phyloP scores from a whole-genome alignment of 2,113 vertebrate genomes.

The Pseudonaja textilis region DNA sequence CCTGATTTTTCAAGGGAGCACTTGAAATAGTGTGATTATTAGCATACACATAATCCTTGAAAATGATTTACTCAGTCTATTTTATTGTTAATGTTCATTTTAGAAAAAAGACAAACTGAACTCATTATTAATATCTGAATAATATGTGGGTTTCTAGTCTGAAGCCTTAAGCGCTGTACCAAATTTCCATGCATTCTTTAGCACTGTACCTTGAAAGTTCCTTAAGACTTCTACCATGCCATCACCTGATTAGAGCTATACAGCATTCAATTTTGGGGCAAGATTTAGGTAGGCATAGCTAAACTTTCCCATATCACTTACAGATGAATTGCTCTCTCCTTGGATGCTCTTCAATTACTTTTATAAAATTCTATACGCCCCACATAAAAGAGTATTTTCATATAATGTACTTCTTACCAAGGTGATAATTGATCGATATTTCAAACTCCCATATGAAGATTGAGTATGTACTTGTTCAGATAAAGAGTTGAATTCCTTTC shows the following conservation, averaged over 20 bases:
- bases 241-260: background rate
- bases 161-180: background rate
- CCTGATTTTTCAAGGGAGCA: too few relatives aligned
- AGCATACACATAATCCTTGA: too few relatives aligned
- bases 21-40: too few relatives aligned
- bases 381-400: background rate
- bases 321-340: background rate
- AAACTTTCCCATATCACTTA: background rate
- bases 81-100: too few relatives aligned
- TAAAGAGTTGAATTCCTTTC: background rate
- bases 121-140: too few relatives aligned
- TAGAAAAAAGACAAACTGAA: too few relatives aligned
- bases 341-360: background rate
- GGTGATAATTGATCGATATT: background rate
- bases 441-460: background rate
- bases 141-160: background rate
- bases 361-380: background rate
- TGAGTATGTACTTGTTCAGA: background rate
- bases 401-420: background rate
- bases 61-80: too few relatives aligned
- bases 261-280: too few relatives aligned
- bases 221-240: background rate
- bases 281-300: background rate
- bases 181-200: background rate
- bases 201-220: background rate